These are phyloP conservation scores for Antigone vipio DNA, from an alignment of 2,113 vertebrate species.

Conservation along the genomic window DNA sequence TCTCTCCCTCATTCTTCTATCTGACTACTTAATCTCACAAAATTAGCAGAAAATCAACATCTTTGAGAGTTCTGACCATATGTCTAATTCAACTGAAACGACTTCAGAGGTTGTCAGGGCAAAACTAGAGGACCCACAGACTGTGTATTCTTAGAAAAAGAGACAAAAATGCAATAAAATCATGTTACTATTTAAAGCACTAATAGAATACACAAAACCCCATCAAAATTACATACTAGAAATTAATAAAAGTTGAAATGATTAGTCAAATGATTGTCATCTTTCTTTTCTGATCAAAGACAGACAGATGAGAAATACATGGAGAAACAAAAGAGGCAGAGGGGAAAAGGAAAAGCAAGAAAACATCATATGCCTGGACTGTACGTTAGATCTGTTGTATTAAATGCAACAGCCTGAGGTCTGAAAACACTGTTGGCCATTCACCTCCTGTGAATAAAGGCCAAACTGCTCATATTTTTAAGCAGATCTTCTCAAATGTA, in stretches of 20 bases:
- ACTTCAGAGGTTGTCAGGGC: not conserved
- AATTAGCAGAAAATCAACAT: not conserved
- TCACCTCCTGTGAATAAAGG: not conserved
- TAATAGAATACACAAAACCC: not conserved
- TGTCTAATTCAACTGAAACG: not conserved
- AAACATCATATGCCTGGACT: not conserved
- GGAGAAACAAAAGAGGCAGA: not conserved
- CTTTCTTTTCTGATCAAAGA: not conserved
- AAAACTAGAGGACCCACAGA: not conserved
- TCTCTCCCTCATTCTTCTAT: not conserved
- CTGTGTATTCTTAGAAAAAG: not conserved
- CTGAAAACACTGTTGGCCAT: conserved; percentile 4
- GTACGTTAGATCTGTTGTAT: not conserved
- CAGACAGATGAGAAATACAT: not conserved
- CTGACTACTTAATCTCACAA: not conserved
- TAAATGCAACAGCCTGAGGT: not conserved
- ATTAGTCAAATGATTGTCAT: not conserved
- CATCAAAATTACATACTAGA: not conserved
- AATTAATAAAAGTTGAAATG: not conserved
- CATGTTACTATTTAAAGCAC: not conserved
- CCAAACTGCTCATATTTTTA: not conserved
- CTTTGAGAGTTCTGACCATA: not conserved
- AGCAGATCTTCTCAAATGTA: not conserved
- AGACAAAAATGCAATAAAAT: not conserved
- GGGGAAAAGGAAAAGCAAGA: not conserved